These are phyloP conservation scores for Drosophila gunungcola DNA, from an alignment of 1,140 invertebrate species.

Conservation along the genomic window DNA sequence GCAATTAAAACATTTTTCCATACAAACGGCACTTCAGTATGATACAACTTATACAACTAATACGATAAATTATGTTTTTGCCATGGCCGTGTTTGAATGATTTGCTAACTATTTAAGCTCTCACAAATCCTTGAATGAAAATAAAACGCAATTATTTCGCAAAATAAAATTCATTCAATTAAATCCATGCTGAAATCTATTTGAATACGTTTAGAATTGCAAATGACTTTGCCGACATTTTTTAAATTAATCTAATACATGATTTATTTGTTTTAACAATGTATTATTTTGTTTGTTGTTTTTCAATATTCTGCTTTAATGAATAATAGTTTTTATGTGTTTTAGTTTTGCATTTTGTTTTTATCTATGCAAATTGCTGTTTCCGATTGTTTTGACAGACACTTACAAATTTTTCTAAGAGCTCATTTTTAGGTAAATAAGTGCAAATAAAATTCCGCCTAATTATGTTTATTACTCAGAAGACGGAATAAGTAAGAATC, in stretches of 20 bases:
- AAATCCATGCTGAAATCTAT: constrained; percentile 16
- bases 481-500: no score
- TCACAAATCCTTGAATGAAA: constrained; percentile 23
- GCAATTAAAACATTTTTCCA: background rate
- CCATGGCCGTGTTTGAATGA: constrained; percentile 10
- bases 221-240: constrained; percentile 18
- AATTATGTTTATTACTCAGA: no score
- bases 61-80: constrained; percentile 4
- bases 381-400: no score
- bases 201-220: constrained; percentile 20
- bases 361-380: no score
- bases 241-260: constrained; percentile 9
- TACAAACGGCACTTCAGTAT: constrained; percentile 6
- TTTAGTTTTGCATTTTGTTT: no score
- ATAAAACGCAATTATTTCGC: constrained; percentile 17
- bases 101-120: constrained; percentile 23
- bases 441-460: no score
- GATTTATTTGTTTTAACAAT: constrained; percentile 6
- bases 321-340: no score
- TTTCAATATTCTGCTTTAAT: background rate
- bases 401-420: no score
- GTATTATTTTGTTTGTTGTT: background rate
- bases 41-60: background rate
- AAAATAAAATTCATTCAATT: constrained; percentile 33
- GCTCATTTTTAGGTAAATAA: no score